These are phyloP conservation scores for Calosoma granatense DNA, from an alignment of 1,140 invertebrate genomes.

Conservation along the genomic window DNA sequence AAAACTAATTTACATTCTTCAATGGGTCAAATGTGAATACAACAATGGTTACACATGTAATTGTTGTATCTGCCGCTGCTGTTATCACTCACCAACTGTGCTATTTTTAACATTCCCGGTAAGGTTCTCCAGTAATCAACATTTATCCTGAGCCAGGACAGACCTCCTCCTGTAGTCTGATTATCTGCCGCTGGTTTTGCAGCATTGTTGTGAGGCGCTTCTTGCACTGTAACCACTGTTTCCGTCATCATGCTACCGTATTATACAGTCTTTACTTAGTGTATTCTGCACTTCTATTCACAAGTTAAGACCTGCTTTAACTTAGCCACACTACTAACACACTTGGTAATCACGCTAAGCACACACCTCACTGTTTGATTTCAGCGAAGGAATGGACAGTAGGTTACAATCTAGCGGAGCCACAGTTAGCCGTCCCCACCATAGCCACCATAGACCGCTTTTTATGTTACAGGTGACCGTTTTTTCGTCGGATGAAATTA, in stretches of 20 bases:
- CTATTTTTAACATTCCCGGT: slow-evolving; percentile 48
- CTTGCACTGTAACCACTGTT: slow-evolving; percentile 52
- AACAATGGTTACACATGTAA: neutral
- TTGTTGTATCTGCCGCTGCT: too few relatives aligned
- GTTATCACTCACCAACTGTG: slow-evolving; percentile 44
- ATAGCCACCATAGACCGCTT: neutral
- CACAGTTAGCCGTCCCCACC: neutral
- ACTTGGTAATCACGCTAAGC: too few relatives aligned
- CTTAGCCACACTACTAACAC: too few relatives aligned
- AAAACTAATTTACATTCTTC: neutral
- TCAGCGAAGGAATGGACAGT: neutral
- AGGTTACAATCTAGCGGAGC: neutral
- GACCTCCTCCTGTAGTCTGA: slow-evolving; percentile 31
- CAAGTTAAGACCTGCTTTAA: too few relatives aligned
- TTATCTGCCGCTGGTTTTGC: slow-evolving; percentile 33
- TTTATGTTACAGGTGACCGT: neutral
- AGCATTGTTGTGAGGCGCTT: slow-evolving; percentile 39
- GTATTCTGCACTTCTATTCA: too few relatives aligned
- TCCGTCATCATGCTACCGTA: slow-evolving; percentile 54
- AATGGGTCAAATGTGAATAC: neutral
- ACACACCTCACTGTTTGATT: neutral
- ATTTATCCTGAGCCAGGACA: slow-evolving; percentile 48
- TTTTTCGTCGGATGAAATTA: neutral
- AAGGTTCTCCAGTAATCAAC: slow-evolving; percentile 49
- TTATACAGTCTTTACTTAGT: too few relatives aligned